Conservation (phyloP, 2,113 vertebrate species). For the Hippocampus abdominalis region DNA sequence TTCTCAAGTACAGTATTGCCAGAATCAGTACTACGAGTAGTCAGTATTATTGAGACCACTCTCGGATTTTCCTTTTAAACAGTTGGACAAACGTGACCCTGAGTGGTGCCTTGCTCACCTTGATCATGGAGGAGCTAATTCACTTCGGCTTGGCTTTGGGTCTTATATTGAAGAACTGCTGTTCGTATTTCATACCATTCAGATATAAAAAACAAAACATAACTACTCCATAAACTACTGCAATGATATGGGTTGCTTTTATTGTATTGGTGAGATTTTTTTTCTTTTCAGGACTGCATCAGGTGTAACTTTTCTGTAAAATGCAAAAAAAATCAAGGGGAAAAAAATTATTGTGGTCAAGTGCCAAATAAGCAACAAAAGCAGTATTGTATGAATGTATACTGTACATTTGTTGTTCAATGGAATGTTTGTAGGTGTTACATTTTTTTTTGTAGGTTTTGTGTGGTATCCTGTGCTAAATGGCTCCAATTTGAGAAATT, state of each 20-base stretch:
- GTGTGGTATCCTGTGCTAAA: constrained; percentile 75
- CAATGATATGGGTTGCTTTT: constrained; percentile 56
- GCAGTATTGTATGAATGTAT: constrained; percentile 78
- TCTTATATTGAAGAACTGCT: constrained; percentile 56
- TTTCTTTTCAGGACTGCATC: constrained; percentile 9
- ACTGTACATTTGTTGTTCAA: constrained; percentile 74
- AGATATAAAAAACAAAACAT: constrained; percentile 28
- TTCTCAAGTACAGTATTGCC: constrained; percentile 17
- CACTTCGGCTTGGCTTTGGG: constrained; percentile 44
- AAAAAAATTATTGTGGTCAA: constrained; percentile 59
- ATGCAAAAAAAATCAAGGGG: constrained; percentile 41
- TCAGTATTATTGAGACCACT: constrained; percentile 31
- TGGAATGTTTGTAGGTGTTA: constrained; percentile 77
- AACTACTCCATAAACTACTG: constrained; percentile 45
- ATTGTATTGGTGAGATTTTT: constrained; percentile 38
- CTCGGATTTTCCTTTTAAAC: neutral
- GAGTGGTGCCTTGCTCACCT: neutral
- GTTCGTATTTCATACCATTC: constrained; percentile 46
- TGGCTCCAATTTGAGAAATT: constrained; percentile 68
- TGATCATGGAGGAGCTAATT: constrained; percentile 16
- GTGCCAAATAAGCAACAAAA: constrained; percentile 75
- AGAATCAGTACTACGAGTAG: constrained; percentile 15
- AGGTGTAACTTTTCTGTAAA: constrained; percentile 63
- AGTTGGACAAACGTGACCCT: neutral
- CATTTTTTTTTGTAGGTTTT: constrained; percentile 79